Percentiles rank a stretch among this genome's conserved stretches.
These are phyloP conservation scores for Psephotus haematonotus DNA, from an alignment of 2,113 vertebrate genomes.

Conservation along the genomic window DNA sequence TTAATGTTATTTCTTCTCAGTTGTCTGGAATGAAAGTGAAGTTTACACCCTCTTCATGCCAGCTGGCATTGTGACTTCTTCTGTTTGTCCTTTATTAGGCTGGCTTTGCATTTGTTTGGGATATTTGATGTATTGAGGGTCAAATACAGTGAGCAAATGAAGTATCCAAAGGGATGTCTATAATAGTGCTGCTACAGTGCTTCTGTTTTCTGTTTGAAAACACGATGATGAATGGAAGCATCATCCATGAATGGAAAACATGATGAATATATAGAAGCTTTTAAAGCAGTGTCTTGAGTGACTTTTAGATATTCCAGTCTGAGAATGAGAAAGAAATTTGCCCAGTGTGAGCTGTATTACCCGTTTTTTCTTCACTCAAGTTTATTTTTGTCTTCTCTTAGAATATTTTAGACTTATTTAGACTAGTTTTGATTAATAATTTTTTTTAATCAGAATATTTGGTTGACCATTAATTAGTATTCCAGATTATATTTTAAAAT, in stretches of 20 bases:
- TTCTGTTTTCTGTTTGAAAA: neutral
- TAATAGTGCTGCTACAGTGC: neutral
- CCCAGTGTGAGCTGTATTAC: neutral
- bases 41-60: neutral
- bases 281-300: neutral
- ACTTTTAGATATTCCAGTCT: neutral
- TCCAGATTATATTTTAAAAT: neutral
- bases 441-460: neutral
- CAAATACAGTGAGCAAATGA: neutral
- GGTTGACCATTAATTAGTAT: neutral
- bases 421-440: neutral
- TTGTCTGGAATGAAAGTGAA: neutral
- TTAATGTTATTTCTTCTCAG: neutral
- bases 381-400: neutral
- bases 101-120: neutral
- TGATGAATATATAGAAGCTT: neutral
- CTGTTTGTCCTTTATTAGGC: neutral
- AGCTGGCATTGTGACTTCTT: neutral
- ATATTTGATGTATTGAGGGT: neutral
- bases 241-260: neutral
- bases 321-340: neutral
- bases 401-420: neutral
- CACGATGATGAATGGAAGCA: neutral
- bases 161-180: neutral
- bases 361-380: neutral